Evolutionary conservation across 2,113 vertebrate genomes (phyloP).

Genomic region (Pterocles orientalis): DNA sequence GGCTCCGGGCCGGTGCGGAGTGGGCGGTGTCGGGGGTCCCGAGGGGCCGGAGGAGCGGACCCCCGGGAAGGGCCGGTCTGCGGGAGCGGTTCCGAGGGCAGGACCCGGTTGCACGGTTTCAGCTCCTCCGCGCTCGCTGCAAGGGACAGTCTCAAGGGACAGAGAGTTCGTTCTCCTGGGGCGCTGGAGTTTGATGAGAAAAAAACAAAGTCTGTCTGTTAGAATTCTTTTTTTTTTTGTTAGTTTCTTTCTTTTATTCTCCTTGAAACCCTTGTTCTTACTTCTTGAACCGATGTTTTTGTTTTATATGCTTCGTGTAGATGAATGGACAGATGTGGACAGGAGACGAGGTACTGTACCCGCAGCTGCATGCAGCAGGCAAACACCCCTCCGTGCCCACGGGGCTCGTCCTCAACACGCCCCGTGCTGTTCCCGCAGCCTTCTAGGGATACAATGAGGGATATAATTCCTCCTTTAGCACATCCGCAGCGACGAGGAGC

Average conservation of each 20-base stretch:
- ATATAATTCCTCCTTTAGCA: background rate
- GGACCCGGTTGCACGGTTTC: background rate
- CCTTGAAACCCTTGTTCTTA: conserved; percentile 61
- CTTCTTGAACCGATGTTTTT: conserved; percentile 78
- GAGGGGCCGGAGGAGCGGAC: no score
- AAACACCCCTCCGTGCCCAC: conserved; percentile 37
- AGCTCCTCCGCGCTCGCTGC: background rate
- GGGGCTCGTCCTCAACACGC: conserved; percentile 2
- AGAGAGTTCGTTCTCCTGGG: background rate
- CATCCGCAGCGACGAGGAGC: background rate
- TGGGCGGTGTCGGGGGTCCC: no score
- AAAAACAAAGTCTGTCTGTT: background rate
- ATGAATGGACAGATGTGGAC: conserved; percentile 97
- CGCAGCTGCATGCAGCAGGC: conserved; percentile 72
- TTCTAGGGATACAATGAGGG: background rate
- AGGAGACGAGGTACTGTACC: conserved; percentile 92
- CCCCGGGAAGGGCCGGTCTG: no score
- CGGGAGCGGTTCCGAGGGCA: no score
- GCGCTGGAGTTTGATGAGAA: background rate
- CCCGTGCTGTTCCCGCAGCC: conserved; percentile 24
- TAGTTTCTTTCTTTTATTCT: conserved; percentile 50
- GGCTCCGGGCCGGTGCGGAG: no score
- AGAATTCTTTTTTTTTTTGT: background rate
- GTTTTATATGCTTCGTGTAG: conserved; percentile 84
- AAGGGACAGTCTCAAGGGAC: background rate